phyloP scores from a whole-genome alignment of 1,140 invertebrate species.

The Elysia chlorotica region DNA sequence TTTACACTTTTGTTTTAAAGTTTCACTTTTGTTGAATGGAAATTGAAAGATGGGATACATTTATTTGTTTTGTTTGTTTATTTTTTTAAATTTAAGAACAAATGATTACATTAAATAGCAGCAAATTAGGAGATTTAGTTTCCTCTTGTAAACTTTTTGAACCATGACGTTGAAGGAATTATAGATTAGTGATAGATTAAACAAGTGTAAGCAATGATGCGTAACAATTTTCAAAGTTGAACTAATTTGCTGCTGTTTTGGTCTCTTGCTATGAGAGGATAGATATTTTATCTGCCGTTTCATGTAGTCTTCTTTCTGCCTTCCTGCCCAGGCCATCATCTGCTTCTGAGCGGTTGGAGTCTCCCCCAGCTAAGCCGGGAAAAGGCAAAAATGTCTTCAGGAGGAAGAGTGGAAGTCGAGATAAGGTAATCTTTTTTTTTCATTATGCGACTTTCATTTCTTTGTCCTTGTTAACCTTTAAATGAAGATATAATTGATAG shows the following conservation, averaged over 20 bases:
- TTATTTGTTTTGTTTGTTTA: neutral
- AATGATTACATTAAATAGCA: too few relatives aligned
- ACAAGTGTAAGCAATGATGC: too few relatives aligned
- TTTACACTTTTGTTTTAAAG: neutral
- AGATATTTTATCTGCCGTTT: neutral
- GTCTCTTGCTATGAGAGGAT: neutral
- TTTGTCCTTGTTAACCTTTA: too few relatives aligned
- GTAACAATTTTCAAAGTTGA: too few relatives aligned
- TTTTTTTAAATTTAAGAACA: too few relatives aligned
- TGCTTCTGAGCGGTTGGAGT: neutral
- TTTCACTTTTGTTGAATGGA: neutral
- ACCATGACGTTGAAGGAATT: too few relatives aligned
- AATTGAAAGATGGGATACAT: neutral
- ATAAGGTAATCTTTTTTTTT: conserved; percentile 36
- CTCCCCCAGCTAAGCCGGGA: conserved; percentile 18
- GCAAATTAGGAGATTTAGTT: too few relatives aligned
- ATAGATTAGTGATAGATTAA: too few relatives aligned
- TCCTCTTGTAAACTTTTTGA: too few relatives aligned
- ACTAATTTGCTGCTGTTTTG: neutral
- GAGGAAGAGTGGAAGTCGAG: conserved; percentile 42
- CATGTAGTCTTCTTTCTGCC: neutral
- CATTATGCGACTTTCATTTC: too few relatives aligned
- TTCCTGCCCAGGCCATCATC: conserved; percentile 2
- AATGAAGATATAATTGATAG: too few relatives aligned
- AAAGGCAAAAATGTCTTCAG: conserved; percentile 44